Conservation (phyloP, 2,888 invertebrate species). For the Phasia obesa region DNA sequence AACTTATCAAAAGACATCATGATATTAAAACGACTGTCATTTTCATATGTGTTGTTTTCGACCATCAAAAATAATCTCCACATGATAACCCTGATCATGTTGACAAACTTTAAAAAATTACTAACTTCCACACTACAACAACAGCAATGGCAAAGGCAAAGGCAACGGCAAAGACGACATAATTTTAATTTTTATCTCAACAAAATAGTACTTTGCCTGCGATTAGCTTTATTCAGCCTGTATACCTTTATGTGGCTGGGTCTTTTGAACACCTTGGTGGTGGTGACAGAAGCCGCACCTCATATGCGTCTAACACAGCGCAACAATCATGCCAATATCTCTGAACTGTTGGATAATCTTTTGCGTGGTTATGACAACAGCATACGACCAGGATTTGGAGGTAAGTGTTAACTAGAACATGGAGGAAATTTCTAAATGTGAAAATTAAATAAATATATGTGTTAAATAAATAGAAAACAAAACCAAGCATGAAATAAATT, state of each 20-base stretch:
- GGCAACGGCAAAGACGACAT: conserved; percentile 15
- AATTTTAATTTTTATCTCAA: conserved; percentile 36
- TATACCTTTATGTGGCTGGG: conserved; percentile 59
- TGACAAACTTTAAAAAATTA: conserved; percentile 57
- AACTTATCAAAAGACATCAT: conserved; percentile 13
- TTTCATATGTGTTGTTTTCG: neutral
- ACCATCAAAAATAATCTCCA: conserved; percentile 9
- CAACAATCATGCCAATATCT: conserved; percentile 89
- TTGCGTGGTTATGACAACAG: conserved; percentile 91
- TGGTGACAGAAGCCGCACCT: conserved; percentile 72
- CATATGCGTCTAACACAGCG: conserved; percentile 83
- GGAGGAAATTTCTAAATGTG: neutral
- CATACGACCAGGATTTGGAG: conserved; percentile 90
- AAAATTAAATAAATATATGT: conserved; percentile 12
- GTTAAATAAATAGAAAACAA: no score
- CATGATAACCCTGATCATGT: conserved; percentile 20
- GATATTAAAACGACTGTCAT: conserved; percentile 10
- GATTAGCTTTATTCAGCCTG: conserved; percentile 35
- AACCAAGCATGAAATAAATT: neutral
- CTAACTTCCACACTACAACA: neutral
- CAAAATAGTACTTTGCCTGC: conserved; percentile 31
- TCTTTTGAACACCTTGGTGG: conserved; percentile 53
- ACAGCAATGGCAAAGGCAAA: conserved; percentile 9
- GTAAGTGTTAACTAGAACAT: conserved; percentile 82
- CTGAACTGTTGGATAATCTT: conserved; percentile 88